Base-by-base conservation (phyloP, 53 echinoderm and acorn worm genomes). In the Apostichopus leukothele region DNA sequence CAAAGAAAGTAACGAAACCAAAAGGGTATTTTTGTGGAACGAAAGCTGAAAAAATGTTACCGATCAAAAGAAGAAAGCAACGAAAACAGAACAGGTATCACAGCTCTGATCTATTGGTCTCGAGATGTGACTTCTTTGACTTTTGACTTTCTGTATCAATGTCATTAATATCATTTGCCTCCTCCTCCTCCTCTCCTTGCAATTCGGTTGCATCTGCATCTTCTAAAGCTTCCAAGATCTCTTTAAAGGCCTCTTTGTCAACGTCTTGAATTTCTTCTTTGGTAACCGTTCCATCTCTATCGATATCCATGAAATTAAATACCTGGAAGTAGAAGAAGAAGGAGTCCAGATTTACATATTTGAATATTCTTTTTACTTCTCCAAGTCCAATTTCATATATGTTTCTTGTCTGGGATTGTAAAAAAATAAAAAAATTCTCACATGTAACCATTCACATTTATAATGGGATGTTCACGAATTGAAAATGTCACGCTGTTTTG, bases 271-370 rank as follows among this genome's bases (percentile, higher is more conserved):
- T 86, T 68, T 96, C 96, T 27, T 86, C 68, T 25, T 92, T 11
- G n/a, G 91, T 88, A 0, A 96, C 76, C 25, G 52, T 60, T 20
- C 74, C 75, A 87, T 96, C 91, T 27, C 84, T 68, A 60, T 96
- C 86, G 6, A 52, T 51, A 88, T 96, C 96, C 50, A 96, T 27
- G 18, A 90, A 83, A 25, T 75, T 13, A 88, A 96, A 96, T 53
- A 96, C 21, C 96, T 96, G 92, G 16, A 63, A 86, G 21, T 73
- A 67, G 86, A 57, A 39, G 39, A 39, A 39, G 39, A 39, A 39
- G 3, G 39, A 39, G 39, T 39, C 39, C 39, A 39, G 39, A 39
- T 39, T 39, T 39, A 39, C 39, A 39, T 39, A 39, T 39, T 39
- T 39, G 3, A 39, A 39, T 39, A 39, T 39, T 39, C 3, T 39